phyloP scores from a whole-genome alignment of 1,140 invertebrate species.

The Pararge aegeria region DNA sequence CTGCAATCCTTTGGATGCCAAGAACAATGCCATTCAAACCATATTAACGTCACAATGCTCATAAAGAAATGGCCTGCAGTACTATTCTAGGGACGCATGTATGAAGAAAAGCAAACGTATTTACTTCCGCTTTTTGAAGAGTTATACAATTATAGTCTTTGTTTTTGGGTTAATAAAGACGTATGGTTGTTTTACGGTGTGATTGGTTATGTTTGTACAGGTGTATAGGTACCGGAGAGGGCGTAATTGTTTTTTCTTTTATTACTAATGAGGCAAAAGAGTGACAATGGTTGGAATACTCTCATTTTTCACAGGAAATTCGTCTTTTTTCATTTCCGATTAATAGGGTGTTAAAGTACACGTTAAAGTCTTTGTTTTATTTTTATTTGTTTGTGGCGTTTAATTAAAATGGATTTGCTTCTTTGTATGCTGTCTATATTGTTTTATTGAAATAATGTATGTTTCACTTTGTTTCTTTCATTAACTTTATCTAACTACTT shows the following conservation, averaged over 20 bases:
- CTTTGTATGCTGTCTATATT: not conserved
- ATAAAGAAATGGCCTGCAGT: conserved; percentile 61
- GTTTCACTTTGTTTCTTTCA: not conserved
- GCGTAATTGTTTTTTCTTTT: conserved; percentile 70
- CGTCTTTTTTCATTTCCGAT: conserved; percentile 33
- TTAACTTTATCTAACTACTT: too few relatives aligned
- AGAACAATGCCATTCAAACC: conserved; percentile 65
- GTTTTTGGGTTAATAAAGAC: conserved; percentile 29
- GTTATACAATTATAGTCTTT: conserved; percentile 32
- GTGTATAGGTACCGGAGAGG: conserved; percentile 40
- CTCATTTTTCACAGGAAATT: conserved; percentile 27
- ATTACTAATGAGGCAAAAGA: conserved; percentile 72
- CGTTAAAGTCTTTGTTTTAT: conserved; percentile 20
- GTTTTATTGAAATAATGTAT: not conserved
- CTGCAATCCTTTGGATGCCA: conserved; percentile 44
- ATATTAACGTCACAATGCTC: conserved; percentile 69
- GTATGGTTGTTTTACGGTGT: conserved; percentile 5
- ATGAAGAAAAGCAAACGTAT: conserved; percentile 32
- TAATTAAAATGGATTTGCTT: conserved; percentile 1
- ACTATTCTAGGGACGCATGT: conserved; percentile 46
- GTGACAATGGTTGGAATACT: conserved; percentile 49
- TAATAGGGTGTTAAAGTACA: conserved; percentile 31
- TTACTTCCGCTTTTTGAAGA: conserved; percentile 11
- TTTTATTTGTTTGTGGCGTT: conserved; percentile 11
- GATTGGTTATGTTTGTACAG: conserved; percentile 33